Base-by-base conservation (phyloP, 2,888 invertebrate genomes). In the Heliconius aoede region DNA sequence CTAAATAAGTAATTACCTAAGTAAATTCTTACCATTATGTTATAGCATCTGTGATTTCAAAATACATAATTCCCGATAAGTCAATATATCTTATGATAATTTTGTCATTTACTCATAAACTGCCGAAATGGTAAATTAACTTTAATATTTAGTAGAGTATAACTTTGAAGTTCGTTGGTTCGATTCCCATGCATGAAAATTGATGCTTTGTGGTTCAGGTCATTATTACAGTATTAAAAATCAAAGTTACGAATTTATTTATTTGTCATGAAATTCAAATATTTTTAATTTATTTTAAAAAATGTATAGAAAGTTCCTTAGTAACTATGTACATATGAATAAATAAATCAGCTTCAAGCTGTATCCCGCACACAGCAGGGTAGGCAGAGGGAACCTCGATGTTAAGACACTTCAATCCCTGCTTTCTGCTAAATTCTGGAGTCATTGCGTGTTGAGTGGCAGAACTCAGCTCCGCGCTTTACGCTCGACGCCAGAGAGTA, bases 121-220 rank as follows among this genome's bases (percentile, higher is more conserved):
- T 64, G 64, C n/a, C 36, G n/a, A 64, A 64, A 30, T 64, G n/a
- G 36, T n/a, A 65, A 65, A 65, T 8, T 65, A 40, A 62, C 21
- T 21, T 8, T 30, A 61, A 28, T 60, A 15, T 21, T 21, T 18
- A 30, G 28, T 21, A 21, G 26, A 30, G 15, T 46, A 46, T 21
- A 46, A 46, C 0, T 46, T 46, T 18, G 1, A 30, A 30, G 24
- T 58, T 11, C 32, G n/a, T 62, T 1, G 62, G 13, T 62, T 62
- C 21, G 62, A 62, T 32, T 62, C 62, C n/a, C 30, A 30, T 9
- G 21, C 21, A 30, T 3, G n/a, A n/a, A 21, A n/a, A 21, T 11
- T 5, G 2, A 36, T n/a, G 11, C n/a, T 36, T 64, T 36, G 13
- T n/a, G 24, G 64, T 13, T n/a, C 4, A n/a, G n/a, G n/a, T 64